Conservation (phyloP, 1,140 invertebrate genomes). For the Thaumetopoea pityocampa region DNA sequence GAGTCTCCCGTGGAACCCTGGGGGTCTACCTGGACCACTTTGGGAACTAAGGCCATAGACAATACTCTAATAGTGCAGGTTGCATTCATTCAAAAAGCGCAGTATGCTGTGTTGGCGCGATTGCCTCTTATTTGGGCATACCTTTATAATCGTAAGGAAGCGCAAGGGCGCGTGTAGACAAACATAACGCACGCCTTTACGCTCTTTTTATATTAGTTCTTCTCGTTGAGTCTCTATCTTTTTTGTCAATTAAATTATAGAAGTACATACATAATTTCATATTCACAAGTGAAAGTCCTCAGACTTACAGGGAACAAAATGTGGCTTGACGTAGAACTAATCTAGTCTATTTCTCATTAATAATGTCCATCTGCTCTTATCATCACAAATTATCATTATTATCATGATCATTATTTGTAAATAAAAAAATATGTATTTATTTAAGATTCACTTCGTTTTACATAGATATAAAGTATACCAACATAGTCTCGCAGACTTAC, state of each 20-base stretch:
- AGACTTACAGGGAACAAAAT: slow-evolving; percentile 17
- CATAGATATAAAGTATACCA: background rate
- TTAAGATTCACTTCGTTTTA: slow-evolving; percentile 7
- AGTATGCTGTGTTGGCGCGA: no score
- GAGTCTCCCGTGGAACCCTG: no score
- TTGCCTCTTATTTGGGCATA: slow-evolving; percentile 30
- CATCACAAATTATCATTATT: slow-evolving; percentile 12
- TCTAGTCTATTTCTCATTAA: slow-evolving; percentile 59
- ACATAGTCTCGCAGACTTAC: no score
- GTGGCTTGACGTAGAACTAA: slow-evolving; percentile 62
- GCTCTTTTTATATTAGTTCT: slow-evolving; percentile 57
- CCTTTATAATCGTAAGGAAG: no score
- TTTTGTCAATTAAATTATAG: background rate
- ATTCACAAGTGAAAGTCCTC: slow-evolving; percentile 7
- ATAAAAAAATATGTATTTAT: slow-evolving; percentile 19
- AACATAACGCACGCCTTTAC: slow-evolving; percentile 50
- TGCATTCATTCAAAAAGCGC: no score
- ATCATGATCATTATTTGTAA: slow-evolving; percentile 18
- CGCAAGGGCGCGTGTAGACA: slow-evolving; percentile 48
- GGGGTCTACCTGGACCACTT: no score
- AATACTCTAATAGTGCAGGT: no score
- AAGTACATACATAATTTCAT: background rate
- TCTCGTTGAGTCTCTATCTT: slow-evolving; percentile 49
- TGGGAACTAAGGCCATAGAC: no score
- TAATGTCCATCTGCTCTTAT: slow-evolving; percentile 10